Conservation (phyloP, 2,113 vertebrate genomes). For the Azemiops feae region DNA sequence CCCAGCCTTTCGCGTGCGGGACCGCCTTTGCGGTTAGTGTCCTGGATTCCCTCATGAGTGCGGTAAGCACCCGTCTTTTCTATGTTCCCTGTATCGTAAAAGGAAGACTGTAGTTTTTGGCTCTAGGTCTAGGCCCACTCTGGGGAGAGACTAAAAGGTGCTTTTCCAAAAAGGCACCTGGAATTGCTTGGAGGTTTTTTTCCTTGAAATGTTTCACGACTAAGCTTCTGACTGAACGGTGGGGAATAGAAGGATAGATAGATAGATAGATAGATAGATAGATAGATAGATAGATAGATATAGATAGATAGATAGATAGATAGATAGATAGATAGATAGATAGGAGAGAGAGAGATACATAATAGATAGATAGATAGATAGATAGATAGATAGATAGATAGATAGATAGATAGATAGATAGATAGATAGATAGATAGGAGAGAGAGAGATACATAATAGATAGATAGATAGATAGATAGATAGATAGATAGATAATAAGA, state of each 20-base stretch:
- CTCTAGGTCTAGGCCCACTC: accelerated
- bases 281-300: too few relatives aligned
- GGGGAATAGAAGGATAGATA: not conserved
- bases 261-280: too few relatives aligned
- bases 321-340: too few relatives aligned
- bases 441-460: too few relatives aligned
- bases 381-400: too few relatives aligned
- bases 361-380: too few relatives aligned
- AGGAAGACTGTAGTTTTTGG: not conserved
- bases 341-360: too few relatives aligned
- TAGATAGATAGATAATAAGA: too few relatives aligned
- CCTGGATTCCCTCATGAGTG: constrained; percentile 97
- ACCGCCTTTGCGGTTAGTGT: constrained; percentile 98
- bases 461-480: too few relatives aligned
- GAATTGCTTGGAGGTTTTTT: not conserved
- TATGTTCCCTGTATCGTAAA: not conserved
- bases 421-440: too few relatives aligned
- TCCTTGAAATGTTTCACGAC: not conserved
- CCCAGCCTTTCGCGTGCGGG: constrained; percentile 96
- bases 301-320: too few relatives aligned
- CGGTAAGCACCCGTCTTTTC: constrained; percentile 73
- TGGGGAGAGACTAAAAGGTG: not conserved
- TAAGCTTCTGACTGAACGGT: not conserved
- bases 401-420: too few relatives aligned
- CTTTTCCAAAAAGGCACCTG: not conserved